Base-by-base conservation (phyloP, 2,888 invertebrate species). In the Sarcophaga caerulescens region DNA sequence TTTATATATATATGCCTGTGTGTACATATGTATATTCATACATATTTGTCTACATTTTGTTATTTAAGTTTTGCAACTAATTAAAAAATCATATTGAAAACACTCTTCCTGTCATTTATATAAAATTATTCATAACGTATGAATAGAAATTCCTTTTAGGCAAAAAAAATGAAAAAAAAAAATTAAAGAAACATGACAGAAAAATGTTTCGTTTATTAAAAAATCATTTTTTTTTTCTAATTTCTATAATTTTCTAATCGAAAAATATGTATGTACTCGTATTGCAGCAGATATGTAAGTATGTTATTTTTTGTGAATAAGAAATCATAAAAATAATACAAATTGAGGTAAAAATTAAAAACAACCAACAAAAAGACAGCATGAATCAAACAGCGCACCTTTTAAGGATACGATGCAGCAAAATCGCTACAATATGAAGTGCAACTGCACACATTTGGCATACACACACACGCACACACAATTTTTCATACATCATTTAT, bases 41-140 rank as follows among this genome's bases (percentile, higher is more conserved):
- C 4, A 2, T 52, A 52, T 14, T 14, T 52, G 17, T 52, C 5
- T 14, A 52, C 17, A 52, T 52, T 52, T 52, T 52, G 52, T 17
- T 35, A 35, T 66, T 71, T 65, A 65, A 76, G 70, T 47, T 82
- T 70, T 65, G 8, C 35, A 65, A 65, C 76, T 82, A 82, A 82
- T 82, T 82, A 82, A 82, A 82, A 82, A 82, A 77, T 82, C 71
- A 71, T 82, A 82, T 82, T 82, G 79, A 84, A 74, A 86, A 86
- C 81, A 84, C 86, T 86, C 81, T 59, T 86, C 86, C 84, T 86
- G 84, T 84, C 86, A 86, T 80, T 86, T 86, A 84, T 86, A 63
- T 52, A 63, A 52, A 73, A 69, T 75, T 84, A 69, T 74, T 66
- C 77, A 47, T 10, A 35, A 45, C 5, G 23, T 52, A 12, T 12